Base-by-base conservation (phyloP, 2,797 vertebrate species). In the Hyperoplus immaculatus region DNA sequence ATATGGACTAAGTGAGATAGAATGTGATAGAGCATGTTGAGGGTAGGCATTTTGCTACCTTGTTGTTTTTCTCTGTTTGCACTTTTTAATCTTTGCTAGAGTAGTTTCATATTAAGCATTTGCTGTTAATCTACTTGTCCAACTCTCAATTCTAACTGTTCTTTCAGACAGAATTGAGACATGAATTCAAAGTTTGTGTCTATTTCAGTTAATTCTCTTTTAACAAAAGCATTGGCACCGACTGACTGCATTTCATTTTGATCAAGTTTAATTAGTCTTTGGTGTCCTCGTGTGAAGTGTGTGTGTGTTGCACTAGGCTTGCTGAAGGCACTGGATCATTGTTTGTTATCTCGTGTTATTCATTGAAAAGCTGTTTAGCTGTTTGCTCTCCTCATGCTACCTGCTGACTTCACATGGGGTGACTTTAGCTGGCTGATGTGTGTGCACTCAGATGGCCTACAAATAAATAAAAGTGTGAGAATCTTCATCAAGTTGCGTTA, bases 331-430 rank as follows among this genome's bases (percentile, higher is more conserved):
- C 69, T 62, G 82, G 75, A 88, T 91, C 82, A 75, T 90, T 75
- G 74, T 89, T 91, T 92, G 92, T 92, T 67, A 87, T 81, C 90
- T 95, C 89, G 91, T 80, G 88, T 94, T 95, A 94, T 94, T 95
- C 81, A 94, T 93, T 83, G 84, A 64, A 74, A 87, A 79, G 78
- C 85, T 88, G 82, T 90, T 88, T 82, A 87, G 84, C 72, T 93
- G 90, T 94, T 94, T 93, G 89, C 86, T 91, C 81, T 82, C 70
- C 82, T 89, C 74, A 70, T 82, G 80, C 79, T 92, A 91, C 91
- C 89, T 92, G 92, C 92, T 90, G 91, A 89, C 90, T 92, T 91
- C 80, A 91, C 89, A 91, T 74, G 80, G 87, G 79, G 85, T 89
- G 88, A 85, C 74, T 91, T 85, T 77, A 85, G 74, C 75, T 57